Base-by-base conservation (phyloP, 2,113 vertebrate genomes). In the Podiceps cristatus region DNA sequence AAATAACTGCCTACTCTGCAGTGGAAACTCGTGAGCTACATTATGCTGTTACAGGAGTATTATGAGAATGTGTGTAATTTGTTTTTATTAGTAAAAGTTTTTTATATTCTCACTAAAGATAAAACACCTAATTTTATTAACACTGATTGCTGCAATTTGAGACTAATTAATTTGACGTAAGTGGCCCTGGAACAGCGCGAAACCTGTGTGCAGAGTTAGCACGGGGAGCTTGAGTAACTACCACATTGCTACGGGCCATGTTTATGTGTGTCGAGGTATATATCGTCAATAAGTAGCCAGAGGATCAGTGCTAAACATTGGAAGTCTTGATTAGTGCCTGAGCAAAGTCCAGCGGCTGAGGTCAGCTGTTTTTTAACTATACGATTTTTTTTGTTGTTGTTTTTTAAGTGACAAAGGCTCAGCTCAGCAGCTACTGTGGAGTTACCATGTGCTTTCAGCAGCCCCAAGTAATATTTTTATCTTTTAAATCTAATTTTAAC, bases 281-380 rank as follows among this genome's bases (percentile, higher is more conserved):
- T 53, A 8, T 91, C 86, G 97, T 97, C 91, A 98, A 96, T 97
- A 47, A 97, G 81, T 97, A 96, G 95, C 96, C 95, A 97, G 91
- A 90, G 71, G 64, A 84, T 81, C 63, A 67, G 79, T 22, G 19
- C 64, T 83, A 55, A 91, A 67, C 78, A n/a, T 3, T 74, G 42
- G 13, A 49, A 72, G n/a, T 44, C 64, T 42, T 88, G 88, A 75
- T 89, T 71, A 87, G 64, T 44, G 86, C 84, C 72, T 59, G 93
- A 80, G 58, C 95, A 93, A 97, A 97, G 97, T 96, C 95, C 97
- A 66, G 29, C 49, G 27, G 59, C 83, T 94, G 83, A 90, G 64
- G 28, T 95, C 87, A 91, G 95, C 85, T 82, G 63, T 67, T 92
- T 92, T 94, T 87, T 59, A 64, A 44, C 45, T 40, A 2, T 33